Conservation (phyloP, 2,113 vertebrate species). For the Lophochroa leadbeateri region DNA sequence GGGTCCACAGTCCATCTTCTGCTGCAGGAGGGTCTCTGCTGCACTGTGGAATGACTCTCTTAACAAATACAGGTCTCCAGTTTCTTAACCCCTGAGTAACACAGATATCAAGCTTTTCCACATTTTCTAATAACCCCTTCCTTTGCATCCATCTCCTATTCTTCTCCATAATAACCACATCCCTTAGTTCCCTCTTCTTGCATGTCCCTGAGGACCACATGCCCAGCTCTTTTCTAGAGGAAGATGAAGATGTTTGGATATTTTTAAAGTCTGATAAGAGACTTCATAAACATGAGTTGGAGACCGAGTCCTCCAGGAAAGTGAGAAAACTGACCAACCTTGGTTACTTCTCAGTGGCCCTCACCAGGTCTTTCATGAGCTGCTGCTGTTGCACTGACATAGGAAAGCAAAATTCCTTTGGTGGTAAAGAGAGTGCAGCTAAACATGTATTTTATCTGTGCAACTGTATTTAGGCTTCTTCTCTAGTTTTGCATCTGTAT, state of each 20-base stretch:
- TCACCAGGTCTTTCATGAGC: not conserved
- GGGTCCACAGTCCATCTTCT: not conserved
- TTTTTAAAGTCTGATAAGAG: not conserved
- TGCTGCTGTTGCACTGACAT: not conserved
- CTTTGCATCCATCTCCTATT: not conserved
- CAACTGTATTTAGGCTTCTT: not conserved
- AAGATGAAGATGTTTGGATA: not conserved
- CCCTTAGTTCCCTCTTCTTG: not conserved
- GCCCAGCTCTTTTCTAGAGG: not conserved
- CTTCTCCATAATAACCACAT: not conserved
- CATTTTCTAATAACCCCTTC: not conserved
- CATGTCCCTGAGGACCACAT: fast-evolving
- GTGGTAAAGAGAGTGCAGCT: not conserved
- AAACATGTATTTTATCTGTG: not conserved
- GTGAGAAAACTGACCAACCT: not conserved
- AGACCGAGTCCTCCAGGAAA: not conserved
- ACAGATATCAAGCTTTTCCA: not conserved
- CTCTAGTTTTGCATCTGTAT: not conserved
- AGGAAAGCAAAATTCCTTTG: constrained; percentile 4
- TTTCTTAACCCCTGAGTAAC: not conserved
- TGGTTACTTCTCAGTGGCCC: not conserved
- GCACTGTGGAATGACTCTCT: not conserved
- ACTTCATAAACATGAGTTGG: not conserved
- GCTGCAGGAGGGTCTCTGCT: not conserved
- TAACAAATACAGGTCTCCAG: not conserved